Conservation (phyloP, 2,888 invertebrate genomes). For the Acrobasis suavella region DNA sequence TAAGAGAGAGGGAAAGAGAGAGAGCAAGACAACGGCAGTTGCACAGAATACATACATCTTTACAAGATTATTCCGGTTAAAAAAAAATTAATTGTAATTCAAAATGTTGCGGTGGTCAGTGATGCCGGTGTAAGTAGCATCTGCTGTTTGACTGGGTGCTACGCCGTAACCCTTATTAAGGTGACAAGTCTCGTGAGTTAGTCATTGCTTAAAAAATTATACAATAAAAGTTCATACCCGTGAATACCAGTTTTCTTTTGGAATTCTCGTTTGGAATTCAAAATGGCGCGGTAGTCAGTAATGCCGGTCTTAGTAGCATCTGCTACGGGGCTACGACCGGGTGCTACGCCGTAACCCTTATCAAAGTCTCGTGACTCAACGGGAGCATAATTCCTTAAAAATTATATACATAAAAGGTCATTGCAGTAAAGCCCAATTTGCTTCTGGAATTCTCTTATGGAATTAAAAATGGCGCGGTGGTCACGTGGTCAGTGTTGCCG, state of each 20-base stretch:
- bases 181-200: no score
- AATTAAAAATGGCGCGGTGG: no score
- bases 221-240: not conserved
- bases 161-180: slow-evolving; percentile 18
- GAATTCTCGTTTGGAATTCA: not conserved
- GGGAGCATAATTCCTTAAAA: no score
- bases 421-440: no score
- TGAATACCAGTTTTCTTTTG: not conserved
- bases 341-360: slow-evolving; percentile 16
- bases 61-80: no score
- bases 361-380: slow-evolving; percentile 3
- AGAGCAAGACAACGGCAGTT: no score
- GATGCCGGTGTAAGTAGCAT: slow-evolving; percentile 12
- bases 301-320: slow-evolving; percentile 11
- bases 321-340: slow-evolving; percentile 13
- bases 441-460: no score
- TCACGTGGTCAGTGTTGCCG: slow-evolving; percentile 9
- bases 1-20: no score
- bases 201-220: no score
- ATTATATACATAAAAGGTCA: no score
- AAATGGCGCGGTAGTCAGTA: not conserved
- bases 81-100: no score
- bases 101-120: slow-evolving; percentile 1
- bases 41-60: no score
- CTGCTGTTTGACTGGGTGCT: slow-evolving; percentile 16